Percentiles rank a stretch among this genome's conserved stretches.
These are phyloP conservation scores for Capreolus pygargus DNA, from an alignment of 2,113 vertebrate species.

Conservation along the genomic window DNA sequence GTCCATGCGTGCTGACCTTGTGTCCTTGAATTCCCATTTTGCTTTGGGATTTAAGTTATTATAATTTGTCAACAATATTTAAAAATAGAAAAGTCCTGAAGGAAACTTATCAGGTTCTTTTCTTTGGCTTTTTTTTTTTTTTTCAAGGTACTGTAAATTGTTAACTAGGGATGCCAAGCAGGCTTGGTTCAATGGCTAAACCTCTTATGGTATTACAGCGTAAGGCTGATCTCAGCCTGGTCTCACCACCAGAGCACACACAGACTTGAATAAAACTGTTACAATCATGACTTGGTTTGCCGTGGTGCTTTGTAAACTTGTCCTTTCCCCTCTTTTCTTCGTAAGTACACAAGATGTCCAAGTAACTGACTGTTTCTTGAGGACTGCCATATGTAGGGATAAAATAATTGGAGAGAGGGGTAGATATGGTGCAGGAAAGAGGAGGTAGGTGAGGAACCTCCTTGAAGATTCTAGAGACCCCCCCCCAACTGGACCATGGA, in stretches of 20 bases:
- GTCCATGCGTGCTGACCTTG: constrained; percentile 74
- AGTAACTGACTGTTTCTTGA: not conserved
- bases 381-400: not conserved
- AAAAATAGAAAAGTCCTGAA: constrained; percentile 82
- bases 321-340: not conserved
- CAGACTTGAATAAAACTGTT: constrained; percentile 93
- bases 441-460: not conserved
- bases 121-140: constrained; percentile 75
- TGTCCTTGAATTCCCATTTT: constrained; percentile 61
- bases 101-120: constrained; percentile 72
- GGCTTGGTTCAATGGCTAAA: constrained; percentile 88
- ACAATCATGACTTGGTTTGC: constrained; percentile 63
- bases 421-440: not conserved
- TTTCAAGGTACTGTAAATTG: constrained; percentile 85
- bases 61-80: constrained; percentile 83
- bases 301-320: not conserved
- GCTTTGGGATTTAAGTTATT: constrained; percentile 84
- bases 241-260: constrained; percentile 92
- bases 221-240: constrained; percentile 87
- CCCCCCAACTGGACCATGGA: not conserved
- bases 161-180: constrained; percentile 86
- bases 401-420: not conserved
- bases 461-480: not conserved
- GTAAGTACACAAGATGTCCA: not conserved
- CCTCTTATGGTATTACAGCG: constrained; percentile 83